Conservation (phyloP, 2,888 invertebrate species). For the Drosophila picticornis region DNA sequence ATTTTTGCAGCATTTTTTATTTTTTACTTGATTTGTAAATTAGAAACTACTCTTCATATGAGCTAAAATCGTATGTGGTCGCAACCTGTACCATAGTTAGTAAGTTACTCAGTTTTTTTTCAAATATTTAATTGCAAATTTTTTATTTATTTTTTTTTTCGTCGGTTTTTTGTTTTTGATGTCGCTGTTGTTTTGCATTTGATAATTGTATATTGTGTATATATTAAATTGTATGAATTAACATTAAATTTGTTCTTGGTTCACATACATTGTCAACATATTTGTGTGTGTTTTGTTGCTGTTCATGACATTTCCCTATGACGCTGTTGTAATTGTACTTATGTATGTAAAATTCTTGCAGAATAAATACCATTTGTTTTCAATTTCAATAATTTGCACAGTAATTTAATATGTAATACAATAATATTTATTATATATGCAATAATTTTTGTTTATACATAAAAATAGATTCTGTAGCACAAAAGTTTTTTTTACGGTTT, state of each 20-base stretch:
- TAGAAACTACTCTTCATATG: background rate
- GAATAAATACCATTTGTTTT: slow-evolving; percentile 29
- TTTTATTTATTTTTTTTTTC: slow-evolving; percentile 11
- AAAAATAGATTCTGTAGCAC: slow-evolving; percentile 61
- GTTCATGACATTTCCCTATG: slow-evolving; percentile 17
- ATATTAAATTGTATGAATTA: slow-evolving; percentile 35
- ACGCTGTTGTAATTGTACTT: slow-evolving; percentile 21
- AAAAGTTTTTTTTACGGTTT: slow-evolving; percentile 21
- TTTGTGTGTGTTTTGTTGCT: slow-evolving; percentile 14
- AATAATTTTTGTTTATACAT: slow-evolving; percentile 59
- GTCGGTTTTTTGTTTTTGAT: slow-evolving; percentile 3
- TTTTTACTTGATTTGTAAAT: background rate
- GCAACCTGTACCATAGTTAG: background rate
- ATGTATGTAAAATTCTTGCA: slow-evolving; percentile 29
- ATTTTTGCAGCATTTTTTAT: background rate
- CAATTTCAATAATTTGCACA: slow-evolving; percentile 36
- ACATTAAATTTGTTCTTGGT: slow-evolving; percentile 45
- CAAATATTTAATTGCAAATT: slow-evolving; percentile 31
- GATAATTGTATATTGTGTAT: slow-evolving; percentile 16
- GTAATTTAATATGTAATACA: slow-evolving; percentile 41
- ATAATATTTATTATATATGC: slow-evolving; percentile 47
- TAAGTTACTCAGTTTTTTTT: background rate
- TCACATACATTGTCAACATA: slow-evolving; percentile 33
- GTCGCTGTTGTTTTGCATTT: slow-evolving; percentile 28
- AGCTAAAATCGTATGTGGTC: background rate